Evolutionary conservation across 1,140 invertebrate species (phyloP), one percentile per base, ranked within the genome.

Genomic region (Heliothis virescens): DNA sequence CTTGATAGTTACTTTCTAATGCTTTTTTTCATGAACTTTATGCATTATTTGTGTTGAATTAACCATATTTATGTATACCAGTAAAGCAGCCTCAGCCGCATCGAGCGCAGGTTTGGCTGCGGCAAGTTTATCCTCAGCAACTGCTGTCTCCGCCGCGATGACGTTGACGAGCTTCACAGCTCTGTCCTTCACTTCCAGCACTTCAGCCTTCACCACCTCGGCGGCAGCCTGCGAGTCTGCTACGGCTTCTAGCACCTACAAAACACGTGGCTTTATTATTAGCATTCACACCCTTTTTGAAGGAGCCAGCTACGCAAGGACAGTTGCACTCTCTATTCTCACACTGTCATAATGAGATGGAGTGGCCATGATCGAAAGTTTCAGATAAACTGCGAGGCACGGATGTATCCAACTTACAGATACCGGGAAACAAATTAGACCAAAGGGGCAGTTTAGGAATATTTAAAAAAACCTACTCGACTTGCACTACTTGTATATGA

Each of bases 41-140:
- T 26, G 21, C 21, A 1, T 26, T 26, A 1, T 26, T 26, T 26
- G 21, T 26, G 21, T 26, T 26, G 21, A 26, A 26, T n/a, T n/a
- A n/a, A n/a, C n/a, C n/a, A n/a, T n/a, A n/a, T n/a, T n/a, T 4
- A 60, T 12, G 0, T 47, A 4, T 81, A 97, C 97, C 89, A 95
- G 95, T 78, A 98, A 95, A 18, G 98, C 98, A 63, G 96, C 96
- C 94, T 98, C 98, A 13, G 98, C 98, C 82, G 97, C 97, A 85
- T 98, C 96, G 7, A 98, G 92, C 4, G 98, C 98, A 7, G 98
- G 98, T 85, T 97, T 96, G 1, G 98, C 98, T 3, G 95, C 97
- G 84, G 97, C 96, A 15, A 98, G 93, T 87, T 98, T 98, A 11
- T 95, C 95, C 90, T 98, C 97, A 0, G 98, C 98, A 18, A 97